Conservation (phyloP, 2,113 vertebrate species). For the Siphamia tubifer region DNA sequence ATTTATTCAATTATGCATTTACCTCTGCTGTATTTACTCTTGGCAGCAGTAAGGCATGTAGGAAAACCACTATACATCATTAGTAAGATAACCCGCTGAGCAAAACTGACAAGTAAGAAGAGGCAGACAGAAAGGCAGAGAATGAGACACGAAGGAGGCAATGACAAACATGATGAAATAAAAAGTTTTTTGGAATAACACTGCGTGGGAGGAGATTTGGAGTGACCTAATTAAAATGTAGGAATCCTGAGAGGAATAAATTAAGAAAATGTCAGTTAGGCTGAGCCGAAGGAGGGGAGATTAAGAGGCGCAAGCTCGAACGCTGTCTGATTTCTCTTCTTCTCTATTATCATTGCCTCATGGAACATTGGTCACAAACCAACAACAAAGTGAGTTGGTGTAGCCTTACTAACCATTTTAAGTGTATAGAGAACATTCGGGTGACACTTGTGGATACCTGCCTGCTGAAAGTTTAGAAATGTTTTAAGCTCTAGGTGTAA, state of each 20-base stretch:
- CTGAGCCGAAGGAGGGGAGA: slow-evolving; percentile 73
- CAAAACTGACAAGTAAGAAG: slow-evolving; percentile 42
- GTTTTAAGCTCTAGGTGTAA: background rate
- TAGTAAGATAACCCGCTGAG: slow-evolving; percentile 56
- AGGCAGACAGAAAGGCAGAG: slow-evolving; percentile 5
- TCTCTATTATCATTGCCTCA: slow-evolving; percentile 45
- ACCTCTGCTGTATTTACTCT: slow-evolving; percentile 41
- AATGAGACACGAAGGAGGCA: slow-evolving; percentile 36
- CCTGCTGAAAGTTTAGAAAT: background rate
- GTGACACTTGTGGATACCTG: background rate
- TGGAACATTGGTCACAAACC: slow-evolving; percentile 44
- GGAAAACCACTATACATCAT: slow-evolving; percentile 37
- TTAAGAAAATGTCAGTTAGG: slow-evolving; percentile 79
- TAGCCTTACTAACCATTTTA: background rate
- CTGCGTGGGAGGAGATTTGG: slow-evolving; percentile 73
- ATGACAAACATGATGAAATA: slow-evolving; percentile 66
- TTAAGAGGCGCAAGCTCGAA: slow-evolving; percentile 57
- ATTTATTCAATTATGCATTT: slow-evolving; percentile 57
- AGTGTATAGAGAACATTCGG: background rate
- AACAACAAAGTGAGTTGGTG: slow-evolving; percentile 12
- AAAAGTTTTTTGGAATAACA: slow-evolving; percentile 63
- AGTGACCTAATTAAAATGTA: slow-evolving; percentile 80
- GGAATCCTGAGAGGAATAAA: slow-evolving; percentile 76
- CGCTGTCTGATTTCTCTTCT: slow-evolving; percentile 62
- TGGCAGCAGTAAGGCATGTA: slow-evolving; percentile 14